These are phyloP conservation scores for Habrosyne pyritoides DNA, from an alignment of 2,888 invertebrate genomes.

Conservation along the genomic window DNA sequence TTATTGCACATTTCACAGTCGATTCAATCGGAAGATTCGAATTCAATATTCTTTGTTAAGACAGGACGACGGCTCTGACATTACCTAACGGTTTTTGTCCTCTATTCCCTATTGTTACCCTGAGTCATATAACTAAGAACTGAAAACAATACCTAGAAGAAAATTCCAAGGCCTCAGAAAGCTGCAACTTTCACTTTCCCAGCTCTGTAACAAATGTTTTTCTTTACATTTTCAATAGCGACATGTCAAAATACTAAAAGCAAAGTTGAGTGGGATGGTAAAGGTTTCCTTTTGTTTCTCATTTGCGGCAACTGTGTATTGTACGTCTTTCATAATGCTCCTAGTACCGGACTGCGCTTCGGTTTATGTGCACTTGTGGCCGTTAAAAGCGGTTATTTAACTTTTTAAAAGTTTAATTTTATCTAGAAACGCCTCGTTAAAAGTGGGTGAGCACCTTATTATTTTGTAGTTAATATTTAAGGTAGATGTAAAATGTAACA, in stretches of 20 bases:
- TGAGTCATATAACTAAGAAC: background rate
- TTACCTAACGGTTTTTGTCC: too few species aligned
- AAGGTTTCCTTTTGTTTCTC: constrained; percentile 38
- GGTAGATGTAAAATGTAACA: background rate
- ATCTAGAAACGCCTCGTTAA: background rate
- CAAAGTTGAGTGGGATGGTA: constrained; percentile 17
- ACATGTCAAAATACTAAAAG: constrained; percentile 15
- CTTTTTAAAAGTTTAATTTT: background rate
- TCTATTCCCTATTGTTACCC: background rate
- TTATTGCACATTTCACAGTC: too few species aligned
- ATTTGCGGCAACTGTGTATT: constrained; percentile 30
- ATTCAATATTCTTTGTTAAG: too few species aligned
- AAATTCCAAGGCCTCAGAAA: background rate
- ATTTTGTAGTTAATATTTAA: background rate
- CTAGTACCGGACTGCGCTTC: constrained; percentile 26
- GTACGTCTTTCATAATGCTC: constrained; percentile 34
- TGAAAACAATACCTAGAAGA: background rate
- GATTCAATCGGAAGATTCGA: too few species aligned
- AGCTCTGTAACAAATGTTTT: background rate
- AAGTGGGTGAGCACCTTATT: background rate
- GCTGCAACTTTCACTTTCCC: background rate
- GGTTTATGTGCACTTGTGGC: constrained; percentile 26
- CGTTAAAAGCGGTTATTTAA: constrained; percentile 15
- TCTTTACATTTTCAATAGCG: background rate
- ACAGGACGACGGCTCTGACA: too few species aligned